These are phyloP conservation scores for Mesocentrotus franciscanus DNA, from an alignment of 53 echinoderm and acorn worm species.

Conservation along the genomic window DNA sequence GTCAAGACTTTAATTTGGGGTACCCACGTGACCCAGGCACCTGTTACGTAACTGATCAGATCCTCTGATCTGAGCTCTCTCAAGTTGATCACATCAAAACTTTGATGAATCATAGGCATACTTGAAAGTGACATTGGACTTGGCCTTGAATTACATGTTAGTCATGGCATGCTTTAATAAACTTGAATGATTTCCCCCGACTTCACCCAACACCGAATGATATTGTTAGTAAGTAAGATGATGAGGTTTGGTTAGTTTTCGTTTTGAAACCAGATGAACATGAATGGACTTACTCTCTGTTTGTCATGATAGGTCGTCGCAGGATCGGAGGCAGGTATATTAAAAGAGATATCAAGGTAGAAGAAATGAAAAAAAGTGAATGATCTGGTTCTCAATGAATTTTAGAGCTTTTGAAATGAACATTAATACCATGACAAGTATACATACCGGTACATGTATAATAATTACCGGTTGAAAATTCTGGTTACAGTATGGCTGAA, in stretches of 20 bases:
- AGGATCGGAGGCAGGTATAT: constrained; percentile 1
- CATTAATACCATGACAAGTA: too few relatives aligned
- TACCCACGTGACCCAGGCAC: too few relatives aligned
- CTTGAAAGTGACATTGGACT: background rate
- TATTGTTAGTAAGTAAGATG: constrained; percentile 5
- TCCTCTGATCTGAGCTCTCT: too few relatives aligned
- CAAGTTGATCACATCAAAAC: too few relatives aligned
- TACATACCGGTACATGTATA: too few relatives aligned
- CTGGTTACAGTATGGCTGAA: too few relatives aligned
- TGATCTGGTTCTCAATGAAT: background rate
- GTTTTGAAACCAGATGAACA: background rate
- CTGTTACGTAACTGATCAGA: too few relatives aligned
- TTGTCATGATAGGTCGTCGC: background rate
- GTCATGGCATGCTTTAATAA: constrained; percentile 18
- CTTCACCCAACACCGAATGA: background rate
- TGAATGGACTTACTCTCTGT: constrained; percentile 44
- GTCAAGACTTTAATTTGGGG: too few relatives aligned
- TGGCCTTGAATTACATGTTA: background rate
- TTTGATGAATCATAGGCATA: too few relatives aligned
- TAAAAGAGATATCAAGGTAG: background rate
- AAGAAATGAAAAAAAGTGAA: constrained; percentile 10
- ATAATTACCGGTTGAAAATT: too few relatives aligned
- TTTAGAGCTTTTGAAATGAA: background rate
- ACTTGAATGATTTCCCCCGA: background rate
- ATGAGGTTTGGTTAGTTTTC: background rate